A percentile compares a stretch with the other conserved stretches of the same genome.
These are phyloP conservation scores for Formica aserva DNA, from an alignment of 2,888 invertebrate genomes.

Conservation along the genomic window DNA sequence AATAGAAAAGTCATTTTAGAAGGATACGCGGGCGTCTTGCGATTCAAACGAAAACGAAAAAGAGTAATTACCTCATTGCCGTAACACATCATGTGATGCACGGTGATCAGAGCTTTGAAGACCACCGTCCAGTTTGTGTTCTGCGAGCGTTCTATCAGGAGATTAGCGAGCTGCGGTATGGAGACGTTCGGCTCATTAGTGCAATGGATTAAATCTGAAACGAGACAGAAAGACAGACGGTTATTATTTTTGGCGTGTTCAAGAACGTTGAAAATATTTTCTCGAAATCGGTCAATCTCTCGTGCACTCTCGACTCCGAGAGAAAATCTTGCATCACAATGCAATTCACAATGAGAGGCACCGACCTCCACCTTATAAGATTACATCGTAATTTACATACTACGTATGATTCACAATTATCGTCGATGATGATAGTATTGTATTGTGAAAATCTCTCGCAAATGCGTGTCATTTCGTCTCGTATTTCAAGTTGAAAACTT, in stretches of 20 bases:
- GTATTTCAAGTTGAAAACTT: not conserved
- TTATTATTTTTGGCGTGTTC: not conserved
- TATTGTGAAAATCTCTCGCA: not conserved
- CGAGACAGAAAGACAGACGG: not conserved
- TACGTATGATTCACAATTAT: slow-evolving; percentile 33
- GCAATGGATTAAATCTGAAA: slow-evolving; percentile 98
- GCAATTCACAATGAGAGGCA: slow-evolving; percentile 12
- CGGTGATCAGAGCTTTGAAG: slow-evolving; percentile 98
- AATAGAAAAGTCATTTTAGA: slow-evolving; percentile 56
- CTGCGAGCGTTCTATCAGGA: slow-evolving; percentile 98
- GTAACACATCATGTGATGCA: slow-evolving; percentile 99
- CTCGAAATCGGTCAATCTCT: not conserved
- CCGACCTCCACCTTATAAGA: slow-evolving; percentile 48
- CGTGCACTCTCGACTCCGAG: not conserved
- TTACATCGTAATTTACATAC: slow-evolving; percentile 44
- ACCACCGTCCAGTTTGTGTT: slow-evolving; percentile 99
- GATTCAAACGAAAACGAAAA: not conserved
- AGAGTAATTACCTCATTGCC: slow-evolving; percentile 95
- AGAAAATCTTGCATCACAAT: slow-evolving; percentile 1
- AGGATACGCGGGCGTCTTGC: not conserved
- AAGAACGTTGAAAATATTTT: not conserved
- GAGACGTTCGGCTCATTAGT: slow-evolving; percentile 99
- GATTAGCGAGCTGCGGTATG: slow-evolving; percentile 99
- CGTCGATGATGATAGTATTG: not conserved
- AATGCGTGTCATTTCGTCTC: not conserved